Evolutionary conservation across 1,140 invertebrate species (phyloP).

Genomic region (Trypoxylus dichotomus): DNA sequence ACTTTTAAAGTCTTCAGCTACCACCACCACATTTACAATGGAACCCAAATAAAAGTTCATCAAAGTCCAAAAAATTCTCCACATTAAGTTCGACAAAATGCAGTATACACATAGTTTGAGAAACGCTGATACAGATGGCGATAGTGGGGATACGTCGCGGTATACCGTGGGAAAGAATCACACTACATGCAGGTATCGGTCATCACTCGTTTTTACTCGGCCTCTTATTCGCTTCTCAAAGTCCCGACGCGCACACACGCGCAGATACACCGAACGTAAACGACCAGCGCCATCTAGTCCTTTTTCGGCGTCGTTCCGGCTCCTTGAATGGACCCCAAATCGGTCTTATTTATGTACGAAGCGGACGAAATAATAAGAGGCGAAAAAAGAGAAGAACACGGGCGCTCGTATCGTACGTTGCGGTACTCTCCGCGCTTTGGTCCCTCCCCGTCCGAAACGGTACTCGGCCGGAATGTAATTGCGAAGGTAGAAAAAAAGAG

Average conservation of each 20-base stretch:
- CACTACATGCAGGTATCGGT: neutral
- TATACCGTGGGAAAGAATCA: neutral
- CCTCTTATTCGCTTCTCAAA: neutral
- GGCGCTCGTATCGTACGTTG: neutral
- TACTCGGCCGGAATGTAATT: neutral
- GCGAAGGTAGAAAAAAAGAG: neutral
- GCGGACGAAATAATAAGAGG: neutral
- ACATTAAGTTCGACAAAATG: too few relatives aligned
- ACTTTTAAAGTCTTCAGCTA: too few relatives aligned
- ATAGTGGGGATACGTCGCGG: neutral
- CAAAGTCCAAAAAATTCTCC: too few relatives aligned
- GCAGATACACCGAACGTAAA: neutral
- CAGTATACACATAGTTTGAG: too few relatives aligned
- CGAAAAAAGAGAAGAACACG: neutral
- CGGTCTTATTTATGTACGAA: neutral
- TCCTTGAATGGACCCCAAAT: neutral
- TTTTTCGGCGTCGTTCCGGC: neutral
- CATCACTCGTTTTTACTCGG: neutral
- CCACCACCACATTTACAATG: too few relatives aligned
- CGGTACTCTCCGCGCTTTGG: neutral
- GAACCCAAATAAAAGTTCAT: too few relatives aligned
- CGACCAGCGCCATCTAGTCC: neutral
- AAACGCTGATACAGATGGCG: neutral
- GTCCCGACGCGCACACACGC: too few relatives aligned
- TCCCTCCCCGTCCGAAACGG: neutral